Percentiles rank a stretch among this genome's conserved stretches.
These are phyloP conservation scores for Colletes latitarsis DNA, from an alignment of 1,140 invertebrate species.

Conservation along the genomic window DNA sequence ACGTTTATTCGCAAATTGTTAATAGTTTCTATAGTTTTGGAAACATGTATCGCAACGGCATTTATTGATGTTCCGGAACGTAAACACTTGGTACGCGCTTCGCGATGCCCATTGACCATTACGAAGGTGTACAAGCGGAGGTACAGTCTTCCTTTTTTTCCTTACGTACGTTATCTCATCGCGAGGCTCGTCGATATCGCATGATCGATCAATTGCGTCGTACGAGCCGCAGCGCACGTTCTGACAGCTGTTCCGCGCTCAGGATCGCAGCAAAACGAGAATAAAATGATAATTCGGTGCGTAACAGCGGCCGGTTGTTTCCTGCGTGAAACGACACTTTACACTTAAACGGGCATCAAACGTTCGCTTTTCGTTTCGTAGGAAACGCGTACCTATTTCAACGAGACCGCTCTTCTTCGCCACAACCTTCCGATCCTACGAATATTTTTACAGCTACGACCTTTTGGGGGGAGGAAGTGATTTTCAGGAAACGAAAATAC, in stretches of 20 bases:
- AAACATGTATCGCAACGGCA: background rate
- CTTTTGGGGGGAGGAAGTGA: too few species aligned
- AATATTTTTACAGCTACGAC: too few species aligned
- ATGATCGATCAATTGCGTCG: slow-evolving; percentile 13
- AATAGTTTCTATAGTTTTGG: background rate
- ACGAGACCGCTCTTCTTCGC: slow-evolving; percentile 1
- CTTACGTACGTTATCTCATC: background rate
- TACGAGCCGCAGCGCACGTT: background rate
- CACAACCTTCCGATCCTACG: background rate
- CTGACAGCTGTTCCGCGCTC: slow-evolving; percentile 31
- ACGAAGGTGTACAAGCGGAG: background rate
- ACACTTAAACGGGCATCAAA: background rate
- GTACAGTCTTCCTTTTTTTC: background rate
- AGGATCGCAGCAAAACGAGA: slow-evolving; percentile 20
- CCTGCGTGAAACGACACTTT: slow-evolving; percentile 32
- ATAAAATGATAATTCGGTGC: slow-evolving; percentile 40
- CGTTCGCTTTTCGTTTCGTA: background rate
- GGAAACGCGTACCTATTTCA: slow-evolving; percentile 18
- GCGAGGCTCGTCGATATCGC: slow-evolving; percentile 4
- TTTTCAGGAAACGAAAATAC: too few species aligned
- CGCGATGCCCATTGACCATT: slow-evolving; percentile 21
- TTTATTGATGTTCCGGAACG: background rate
- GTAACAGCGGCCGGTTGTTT: slow-evolving; percentile 26
- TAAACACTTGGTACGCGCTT: slow-evolving; percentile 5
- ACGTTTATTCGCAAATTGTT: too few species aligned